Base-by-base conservation (phyloP, 2,797 vertebrate species). In the Leptodactylus fallax region DNA sequence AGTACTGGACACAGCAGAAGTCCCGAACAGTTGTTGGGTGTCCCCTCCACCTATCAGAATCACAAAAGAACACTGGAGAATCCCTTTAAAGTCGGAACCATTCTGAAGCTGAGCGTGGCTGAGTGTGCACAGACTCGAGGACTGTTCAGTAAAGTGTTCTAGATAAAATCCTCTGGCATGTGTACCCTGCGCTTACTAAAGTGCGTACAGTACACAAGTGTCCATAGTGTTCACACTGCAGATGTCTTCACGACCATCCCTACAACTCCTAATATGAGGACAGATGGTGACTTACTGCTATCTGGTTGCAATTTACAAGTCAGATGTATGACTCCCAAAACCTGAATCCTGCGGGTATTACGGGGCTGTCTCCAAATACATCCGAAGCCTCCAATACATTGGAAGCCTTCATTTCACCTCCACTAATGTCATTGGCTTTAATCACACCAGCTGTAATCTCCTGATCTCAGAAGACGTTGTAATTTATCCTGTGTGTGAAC, bases 361-460 rank as follows among this genome's bases (percentile, higher is more conserved):
- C 19, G 12, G 21, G 1, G 36, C 25, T 4, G 36, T 6, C 56
- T 72, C 53, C 53, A 47, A 74, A 84, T 74, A 60, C 49, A 55
- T 36, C 56, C 25, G 14, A 51, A 71, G 81, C 36, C 36, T 36
- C 36, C 36, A 61, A 76, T 76, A 61, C 51, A 56, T 45, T 45
- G 19, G 10, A 55, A 74, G 53, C 25, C 25, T 84, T 84, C 12
- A 84, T 74, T 72, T 77, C 72, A 47, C 83, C 53, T 85, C 9
- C 55, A 63, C 45, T 13, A 45, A 49, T 45, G n/a, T 58, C 53
- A 76, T 76, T 55, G 61, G 25, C 11, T 74, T 65, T 85, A 85
- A 77, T 85, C 83, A 76, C 25, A 21, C 14, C n/a, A 53, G 72
- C 14, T 19, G 56, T 85, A 85, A 85, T 78, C 83, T 78, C 27